Conservation (phyloP, 2,888 invertebrate genomes). For the Caenorhabditis japonica region DNA sequence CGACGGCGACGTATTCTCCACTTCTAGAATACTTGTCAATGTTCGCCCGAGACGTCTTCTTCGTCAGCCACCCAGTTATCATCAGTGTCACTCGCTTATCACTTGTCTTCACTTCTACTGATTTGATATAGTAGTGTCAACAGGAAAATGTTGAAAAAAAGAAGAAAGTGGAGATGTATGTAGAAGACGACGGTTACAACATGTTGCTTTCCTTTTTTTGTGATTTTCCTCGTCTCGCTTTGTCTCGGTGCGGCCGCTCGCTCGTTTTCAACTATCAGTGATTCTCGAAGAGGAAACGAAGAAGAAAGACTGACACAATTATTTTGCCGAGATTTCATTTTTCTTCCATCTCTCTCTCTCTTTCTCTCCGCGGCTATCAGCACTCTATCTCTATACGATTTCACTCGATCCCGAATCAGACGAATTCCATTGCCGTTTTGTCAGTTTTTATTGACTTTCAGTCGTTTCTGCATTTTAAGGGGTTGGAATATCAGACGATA, state of each 20-base stretch:
- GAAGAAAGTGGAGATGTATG: conserved; percentile 3
- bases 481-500: too few species aligned
- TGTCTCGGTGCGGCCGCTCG: conserved; percentile 23
- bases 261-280: conserved; percentile 1
- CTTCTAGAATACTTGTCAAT: too few species aligned
- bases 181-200: conserved; percentile 30
- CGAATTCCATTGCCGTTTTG: too few species aligned
- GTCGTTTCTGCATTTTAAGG: too few species aligned
- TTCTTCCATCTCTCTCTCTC: conserved; percentile 10
- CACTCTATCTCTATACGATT: too few species aligned
- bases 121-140: conserved; percentile 35
- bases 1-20: background rate
- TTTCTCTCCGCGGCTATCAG: conserved; percentile 25
- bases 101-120: background rate
- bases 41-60: background rate
- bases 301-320: conserved; percentile 30
- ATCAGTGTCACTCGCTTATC: conserved; percentile 22
- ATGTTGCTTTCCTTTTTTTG: conserved; percentile 35
- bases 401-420: too few species aligned
- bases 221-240: background rate
- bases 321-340: conserved; percentile 21
- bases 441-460: too few species aligned
- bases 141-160: conserved; percentile 5
- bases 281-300: conserved; percentile 19
- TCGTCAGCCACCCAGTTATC: conserved; percentile 8